Conservation (phyloP, 2,888 invertebrate species). For the Hypolimnas misippus region DNA sequence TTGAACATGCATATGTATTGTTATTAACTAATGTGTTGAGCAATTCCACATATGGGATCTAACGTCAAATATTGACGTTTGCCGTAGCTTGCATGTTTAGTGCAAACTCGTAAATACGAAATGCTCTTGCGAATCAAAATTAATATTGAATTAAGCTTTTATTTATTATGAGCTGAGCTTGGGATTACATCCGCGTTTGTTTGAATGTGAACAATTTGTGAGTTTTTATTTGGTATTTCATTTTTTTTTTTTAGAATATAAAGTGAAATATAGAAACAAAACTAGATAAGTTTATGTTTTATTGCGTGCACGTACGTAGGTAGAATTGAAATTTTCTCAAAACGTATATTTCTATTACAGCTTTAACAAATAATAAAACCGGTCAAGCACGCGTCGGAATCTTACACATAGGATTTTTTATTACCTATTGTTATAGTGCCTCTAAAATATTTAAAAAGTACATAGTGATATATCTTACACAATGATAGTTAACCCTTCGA, state of each 20-base stretch:
- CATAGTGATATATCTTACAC: too few relatives aligned
- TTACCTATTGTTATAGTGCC: too few relatives aligned
- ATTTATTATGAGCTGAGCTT: not conserved
- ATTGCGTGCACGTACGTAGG: too few relatives aligned
- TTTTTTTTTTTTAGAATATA: not conserved
- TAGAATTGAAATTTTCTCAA: too few relatives aligned
- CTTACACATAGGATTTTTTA: too few relatives aligned
- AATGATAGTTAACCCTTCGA: too few relatives aligned
- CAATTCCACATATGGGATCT: slow-evolving; percentile 28
- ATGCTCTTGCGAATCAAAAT: slow-evolving; percentile 16
- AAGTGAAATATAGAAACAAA: too few relatives aligned
- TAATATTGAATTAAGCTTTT: slow-evolving; percentile 17
- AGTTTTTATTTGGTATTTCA: not conserved
- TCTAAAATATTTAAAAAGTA: too few relatives aligned
- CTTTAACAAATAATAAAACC: too few relatives aligned
- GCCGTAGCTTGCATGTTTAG: slow-evolving; percentile 24
- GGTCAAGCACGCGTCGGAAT: too few relatives aligned
- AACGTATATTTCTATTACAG: too few relatives aligned
- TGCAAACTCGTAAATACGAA: slow-evolving; percentile 20
- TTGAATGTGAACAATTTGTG: not conserved
- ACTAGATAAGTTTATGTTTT: too few relatives aligned
- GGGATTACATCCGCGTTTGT: not conserved
- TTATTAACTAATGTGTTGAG: slow-evolving; percentile 16
- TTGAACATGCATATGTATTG: slow-evolving; percentile 4
- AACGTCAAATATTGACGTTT: slow-evolving; percentile 26